Evolutionary conservation across 1,140 invertebrate species (phyloP), one percentile per base, ranked within the genome.

Genomic region (Leptestheria dahalacensis): DNA sequence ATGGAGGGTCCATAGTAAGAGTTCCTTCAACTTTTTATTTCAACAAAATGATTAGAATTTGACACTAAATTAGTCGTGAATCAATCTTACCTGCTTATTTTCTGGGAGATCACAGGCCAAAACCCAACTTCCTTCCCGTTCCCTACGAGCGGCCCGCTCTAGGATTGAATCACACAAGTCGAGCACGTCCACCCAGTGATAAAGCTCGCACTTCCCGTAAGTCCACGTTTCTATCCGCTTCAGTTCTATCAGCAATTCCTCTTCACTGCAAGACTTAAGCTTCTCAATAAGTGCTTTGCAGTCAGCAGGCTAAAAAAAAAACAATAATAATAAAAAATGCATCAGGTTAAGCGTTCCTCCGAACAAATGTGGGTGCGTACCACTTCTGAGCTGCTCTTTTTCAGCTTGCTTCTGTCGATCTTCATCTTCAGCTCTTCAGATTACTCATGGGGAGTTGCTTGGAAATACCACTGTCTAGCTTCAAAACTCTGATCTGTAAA

Each of bases 171-270:
- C 89, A 74, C 86, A 89, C 20, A 83, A 77, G 74, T 91, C 88
- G 29, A 93, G 73, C 3, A 91, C 82, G 75, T 90, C 86, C 56
- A 87, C 86, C 88, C 88, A 93, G 70, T 93, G 88, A 68, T 86
- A 88, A 11, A 93, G 74, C 73, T 93, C 89, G 73, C 88, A 91
- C 78, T 92, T 92, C 59, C 88, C 88, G 73, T 83, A 91, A 29
- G 85, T 88, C 88, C 89, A 92, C 28, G 84, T 81, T 66, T 86
- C 85, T 62, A 91, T 82, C 61, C 81, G 79, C 62, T 80, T 80
- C 24, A 92, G 69, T 69, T 87, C 85, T 57, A 79, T 75, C 1
- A 86, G 70, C 29, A 91, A 72, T 69, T 88, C 84, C 61, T 79
- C 73, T 62, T 82, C 77, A 48, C 79, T 79, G 68, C 85, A 86